Conservation (phyloP, 92 coral and sea anemone species). For the Phenganax stokvisi region DNA sequence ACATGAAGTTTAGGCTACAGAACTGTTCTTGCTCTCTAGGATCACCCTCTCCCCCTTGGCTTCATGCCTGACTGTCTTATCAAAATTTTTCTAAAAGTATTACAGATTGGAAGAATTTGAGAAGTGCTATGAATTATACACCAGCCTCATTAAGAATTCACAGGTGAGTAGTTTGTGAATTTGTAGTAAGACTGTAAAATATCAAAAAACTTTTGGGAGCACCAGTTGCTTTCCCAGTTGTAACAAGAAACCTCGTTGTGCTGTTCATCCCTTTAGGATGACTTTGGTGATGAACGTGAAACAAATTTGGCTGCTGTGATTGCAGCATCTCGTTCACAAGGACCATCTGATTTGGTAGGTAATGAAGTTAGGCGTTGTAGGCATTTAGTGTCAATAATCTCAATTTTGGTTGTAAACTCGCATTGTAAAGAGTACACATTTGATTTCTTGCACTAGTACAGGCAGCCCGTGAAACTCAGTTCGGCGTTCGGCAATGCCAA, state of each 20-base stretch:
- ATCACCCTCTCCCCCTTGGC: too few species aligned
- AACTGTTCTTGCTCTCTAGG: too few species aligned
- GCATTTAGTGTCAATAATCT: too few species aligned
- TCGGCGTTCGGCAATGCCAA: not conserved
- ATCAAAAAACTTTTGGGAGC: too few species aligned
- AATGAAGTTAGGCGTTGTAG: not conserved
- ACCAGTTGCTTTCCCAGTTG: too few species aligned
- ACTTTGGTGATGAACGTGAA: constrained; percentile 93
- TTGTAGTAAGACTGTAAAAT: too few species aligned
- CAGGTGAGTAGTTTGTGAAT: constrained; percentile 48
- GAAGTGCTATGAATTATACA: constrained; percentile 67
- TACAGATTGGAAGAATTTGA: constrained; percentile 81
- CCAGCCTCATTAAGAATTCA: constrained; percentile 85
- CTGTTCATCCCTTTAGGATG: constrained; percentile 58
- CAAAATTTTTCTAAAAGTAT: constrained; percentile 40
- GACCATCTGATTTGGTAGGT: constrained; percentile 61
- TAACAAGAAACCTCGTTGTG: not conserved
- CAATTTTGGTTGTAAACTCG: too few species aligned
- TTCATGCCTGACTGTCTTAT: too few species aligned
- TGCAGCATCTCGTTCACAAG: constrained; percentile 83
- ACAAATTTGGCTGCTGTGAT: constrained; percentile 89
- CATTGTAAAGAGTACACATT: too few species aligned
- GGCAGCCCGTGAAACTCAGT: too few species aligned
- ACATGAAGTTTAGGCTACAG: not conserved
- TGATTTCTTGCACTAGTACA: too few species aligned